Base-by-base conservation (phyloP, 2,113 vertebrate species). In the Australoheros scitulus region DNA sequence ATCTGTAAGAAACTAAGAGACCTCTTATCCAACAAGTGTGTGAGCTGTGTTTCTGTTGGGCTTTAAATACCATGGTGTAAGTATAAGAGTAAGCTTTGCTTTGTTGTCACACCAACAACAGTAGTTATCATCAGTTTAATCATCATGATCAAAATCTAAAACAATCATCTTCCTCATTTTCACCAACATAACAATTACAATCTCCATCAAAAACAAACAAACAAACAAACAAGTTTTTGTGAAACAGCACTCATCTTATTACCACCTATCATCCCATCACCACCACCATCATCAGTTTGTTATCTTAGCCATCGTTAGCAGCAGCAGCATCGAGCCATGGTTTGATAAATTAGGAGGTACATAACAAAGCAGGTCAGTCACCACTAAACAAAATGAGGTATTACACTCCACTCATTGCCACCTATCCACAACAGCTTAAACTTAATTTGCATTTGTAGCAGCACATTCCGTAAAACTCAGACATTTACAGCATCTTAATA, bases 391-490 rank as follows among this genome's bases (percentile, higher is more conserved):
- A 86, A 88, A 88, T 82, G 88, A 93, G 90, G 88, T 91, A 72
- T 88, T 87, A 88, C 85, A 92, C 81, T 68, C 64, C 84, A 11
- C 63, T 87, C 72, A 88, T 56, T 22, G 80, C 72, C 76, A 81
- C 55, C 82, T 55, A 77, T 68, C 59, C 68, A 80, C 80, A 85
- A 91, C 57, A 70, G 32, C 80, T 83, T 74, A 84, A 90, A 84
- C 61, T 2, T 22, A 4, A 65, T 82, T 88, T 88, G 75, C 77
- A 89, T 87, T 88, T 83, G 60, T 89, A 92, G 83, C 92, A 83
- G 90, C 87, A 94, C 76, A 88, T 90, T 93, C 87, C 88, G 43
- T 74, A 90, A 93, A 92, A 93, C 63, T 70, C 50, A 20, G 56
- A 86, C 76, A 83, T 56, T 55, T 77, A 85, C 76, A 63, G 74